Percentiles rank a stretch among this genome's conserved stretches.
phyloP scores from a whole-genome alignment of 1,140 invertebrate genomes.

The Atta cephalotes region DNA sequence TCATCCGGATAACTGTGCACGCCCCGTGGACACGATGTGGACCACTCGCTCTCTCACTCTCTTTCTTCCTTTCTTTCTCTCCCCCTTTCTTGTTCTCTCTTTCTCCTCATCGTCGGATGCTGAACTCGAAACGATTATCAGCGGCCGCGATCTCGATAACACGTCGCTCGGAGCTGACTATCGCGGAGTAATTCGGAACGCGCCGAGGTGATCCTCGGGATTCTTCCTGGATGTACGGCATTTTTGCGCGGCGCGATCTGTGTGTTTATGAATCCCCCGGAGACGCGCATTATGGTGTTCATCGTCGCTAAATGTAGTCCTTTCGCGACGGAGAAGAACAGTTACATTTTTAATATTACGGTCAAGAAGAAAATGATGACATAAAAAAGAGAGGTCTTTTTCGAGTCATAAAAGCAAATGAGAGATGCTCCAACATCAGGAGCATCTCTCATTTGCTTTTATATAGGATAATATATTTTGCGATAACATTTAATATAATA shows the following conservation, averaged over 20 bases:
- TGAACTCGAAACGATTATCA: slow-evolving; percentile 58
- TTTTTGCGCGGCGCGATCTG: slow-evolving; percentile 4
- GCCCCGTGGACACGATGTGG: slow-evolving; percentile 48
- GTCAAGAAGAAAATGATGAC: slow-evolving; percentile 8
- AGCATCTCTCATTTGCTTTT: neutral
- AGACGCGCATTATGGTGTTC: slow-evolving; percentile 14
- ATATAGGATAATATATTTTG: neutral
- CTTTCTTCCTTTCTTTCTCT: neutral
- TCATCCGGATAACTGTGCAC: slow-evolving; percentile 60
- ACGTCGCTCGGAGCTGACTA: slow-evolving; percentile 56
- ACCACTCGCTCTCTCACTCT: slow-evolving; percentile 3
- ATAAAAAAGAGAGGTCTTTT: neutral
- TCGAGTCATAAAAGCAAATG: neutral
- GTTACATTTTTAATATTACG: slow-evolving; percentile 1
- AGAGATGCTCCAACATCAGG: neutral
- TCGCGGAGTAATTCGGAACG: slow-evolving; percentile 57
- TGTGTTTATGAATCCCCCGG: slow-evolving; percentile 27
- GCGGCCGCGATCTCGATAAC: slow-evolving; percentile 57
- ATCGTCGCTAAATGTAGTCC: slow-evolving; percentile 26
- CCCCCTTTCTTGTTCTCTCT: neutral
- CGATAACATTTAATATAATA: neutral
- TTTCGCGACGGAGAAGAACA: neutral
- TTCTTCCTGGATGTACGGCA: slow-evolving; percentile 52
- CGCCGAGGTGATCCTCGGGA: slow-evolving; percentile 40
- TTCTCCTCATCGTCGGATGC: slow-evolving; percentile 29